These are phyloP conservation scores for Prionailurus viverrinus DNA, from an alignment of 2,113 vertebrate genomes.

Conservation along the genomic window DNA sequence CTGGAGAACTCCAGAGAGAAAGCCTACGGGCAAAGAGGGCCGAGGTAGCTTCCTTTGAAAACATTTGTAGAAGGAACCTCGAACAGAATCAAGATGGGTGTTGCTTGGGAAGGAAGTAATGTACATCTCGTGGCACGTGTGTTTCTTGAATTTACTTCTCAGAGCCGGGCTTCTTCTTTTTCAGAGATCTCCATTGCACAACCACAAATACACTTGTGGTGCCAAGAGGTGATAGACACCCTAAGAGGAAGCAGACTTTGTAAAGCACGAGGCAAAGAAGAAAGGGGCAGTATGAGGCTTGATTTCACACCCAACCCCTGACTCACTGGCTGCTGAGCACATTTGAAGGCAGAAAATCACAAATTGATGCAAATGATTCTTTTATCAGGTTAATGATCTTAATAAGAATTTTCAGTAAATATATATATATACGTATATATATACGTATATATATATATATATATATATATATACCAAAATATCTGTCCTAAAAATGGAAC, in stretches of 20 bases:
- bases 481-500: neutral
- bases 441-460: too few species aligned
- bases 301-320: constrained; percentile 19
- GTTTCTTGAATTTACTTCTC: constrained; percentile 68
- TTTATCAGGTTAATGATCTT: constrained; percentile 81
- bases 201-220: neutral
- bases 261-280: neutral
- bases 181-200: neutral
- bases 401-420: constrained; percentile 70
- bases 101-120: constrained; percentile 73
- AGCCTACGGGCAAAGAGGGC: neutral
- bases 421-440: too few species aligned
- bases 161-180: constrained; percentile 33
- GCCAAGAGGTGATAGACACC: neutral
- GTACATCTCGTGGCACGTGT: constrained; percentile 66
- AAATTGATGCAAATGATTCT: constrained; percentile 79
- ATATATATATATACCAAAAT: neutral
- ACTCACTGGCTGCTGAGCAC: neutral
- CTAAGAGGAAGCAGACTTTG: neutral
- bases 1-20: constrained; percentile 73
- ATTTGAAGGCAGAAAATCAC: constrained; percentile 81
- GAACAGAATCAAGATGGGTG: constrained; percentile 72
- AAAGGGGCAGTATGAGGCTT: neutral
- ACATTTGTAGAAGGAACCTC: constrained; percentile 73
- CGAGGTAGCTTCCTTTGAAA: constrained; percentile 70